A percentile compares a stretch with the other conserved stretches of the same genome.
phyloP scores from a whole-genome alignment of 2,797 vertebrate species.

The Halcyon leucocephala region DNA sequence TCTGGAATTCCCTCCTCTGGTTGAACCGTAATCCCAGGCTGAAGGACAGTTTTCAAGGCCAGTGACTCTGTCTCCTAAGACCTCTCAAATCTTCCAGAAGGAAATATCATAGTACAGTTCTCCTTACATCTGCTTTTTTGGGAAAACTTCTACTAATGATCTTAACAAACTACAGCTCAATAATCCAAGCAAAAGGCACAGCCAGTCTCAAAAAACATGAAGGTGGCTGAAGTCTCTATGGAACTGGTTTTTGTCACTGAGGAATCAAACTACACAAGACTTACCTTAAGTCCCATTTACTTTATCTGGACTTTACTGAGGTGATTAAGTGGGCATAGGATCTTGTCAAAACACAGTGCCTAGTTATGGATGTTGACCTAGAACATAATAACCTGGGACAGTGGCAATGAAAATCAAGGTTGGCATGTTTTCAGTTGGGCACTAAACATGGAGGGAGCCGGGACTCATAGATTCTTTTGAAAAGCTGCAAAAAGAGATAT shows the following conservation, averaged over 20 bases:
- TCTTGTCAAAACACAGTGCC: not conserved
- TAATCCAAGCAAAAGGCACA: not conserved
- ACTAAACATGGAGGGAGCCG: not conserved
- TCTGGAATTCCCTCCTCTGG: not conserved
- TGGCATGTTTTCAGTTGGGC: not conserved
- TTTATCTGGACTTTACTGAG: not conserved
- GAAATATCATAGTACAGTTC: not conserved
- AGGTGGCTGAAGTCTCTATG: not conserved
- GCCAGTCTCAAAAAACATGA: not conserved
- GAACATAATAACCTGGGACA: not conserved
- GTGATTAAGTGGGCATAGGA: not conserved
- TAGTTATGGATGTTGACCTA: not conserved
- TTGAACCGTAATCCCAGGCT: not conserved
- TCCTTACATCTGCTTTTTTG: not conserved
- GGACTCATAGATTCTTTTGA: not conserved
- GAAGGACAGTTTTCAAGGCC: not conserved
- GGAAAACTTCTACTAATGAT: not conserved
- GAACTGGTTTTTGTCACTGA: not conserved
- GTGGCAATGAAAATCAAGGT: not conserved
- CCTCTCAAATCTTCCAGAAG: not conserved
- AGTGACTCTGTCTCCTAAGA: not conserved
- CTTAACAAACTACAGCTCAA: not conserved
- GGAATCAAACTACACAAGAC: not conserved
- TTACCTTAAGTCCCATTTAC: not conserved
- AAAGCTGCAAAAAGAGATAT: not conserved